These are phyloP conservation scores for Catostylus mosaicus DNA, from an alignment of 30 jellyfish, hydroid and myxozoan species.

Conservation along the genomic window DNA sequence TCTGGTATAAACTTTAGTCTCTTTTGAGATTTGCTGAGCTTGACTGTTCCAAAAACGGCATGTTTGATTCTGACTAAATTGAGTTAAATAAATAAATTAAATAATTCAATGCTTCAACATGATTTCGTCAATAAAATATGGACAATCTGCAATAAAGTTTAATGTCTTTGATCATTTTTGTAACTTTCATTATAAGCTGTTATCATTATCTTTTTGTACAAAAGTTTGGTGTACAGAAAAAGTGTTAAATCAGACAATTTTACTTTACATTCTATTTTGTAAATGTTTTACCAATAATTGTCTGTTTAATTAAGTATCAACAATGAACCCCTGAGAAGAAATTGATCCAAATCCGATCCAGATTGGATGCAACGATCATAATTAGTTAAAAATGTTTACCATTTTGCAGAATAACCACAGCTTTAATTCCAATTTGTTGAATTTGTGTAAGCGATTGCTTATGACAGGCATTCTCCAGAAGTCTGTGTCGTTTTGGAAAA, in stretches of 20 bases:
- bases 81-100: neutral
- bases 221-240: too few relatives aligned
- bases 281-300: too few relatives aligned
- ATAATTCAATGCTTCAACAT: neutral
- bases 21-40: conserved; percentile 32
- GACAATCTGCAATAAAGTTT: too few relatives aligned
- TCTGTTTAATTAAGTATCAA: neutral
- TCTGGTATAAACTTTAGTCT: conserved; percentile 15
- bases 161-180: too few relatives aligned
- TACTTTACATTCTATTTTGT: too few relatives aligned
- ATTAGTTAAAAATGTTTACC: conserved; percentile 21
- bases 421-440: conserved; percentile 33
- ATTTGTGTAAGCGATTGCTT: conserved; percentile 9
- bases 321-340: neutral
- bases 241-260: too few relatives aligned
- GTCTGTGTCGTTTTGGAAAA: conserved; percentile 18
- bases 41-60: conserved; percentile 14
- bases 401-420: conserved; percentile 2
- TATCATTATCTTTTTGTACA: too few relatives aligned
- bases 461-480: conserved; percentile 34
- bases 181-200: too few relatives aligned
- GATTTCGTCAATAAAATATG: too few relatives aligned
- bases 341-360: too few relatives aligned
- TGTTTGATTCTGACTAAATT: conserved; percentile 17
- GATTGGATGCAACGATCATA: too few relatives aligned